Base-by-base conservation (phyloP, 1,140 invertebrate genomes). In the Diorhabda elongata region DNA sequence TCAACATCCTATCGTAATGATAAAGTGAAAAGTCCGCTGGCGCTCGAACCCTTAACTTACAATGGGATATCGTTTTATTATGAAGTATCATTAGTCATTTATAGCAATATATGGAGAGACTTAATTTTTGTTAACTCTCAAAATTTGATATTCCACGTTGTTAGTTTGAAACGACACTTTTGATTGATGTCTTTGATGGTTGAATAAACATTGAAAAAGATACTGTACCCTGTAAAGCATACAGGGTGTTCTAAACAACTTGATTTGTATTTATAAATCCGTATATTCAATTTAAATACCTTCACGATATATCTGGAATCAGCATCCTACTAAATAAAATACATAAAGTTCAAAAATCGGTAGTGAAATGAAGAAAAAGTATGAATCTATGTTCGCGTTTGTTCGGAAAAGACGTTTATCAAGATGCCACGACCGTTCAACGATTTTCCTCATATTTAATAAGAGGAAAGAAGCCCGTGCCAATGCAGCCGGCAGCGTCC, bases 391-490 rank as follows among this genome's bases (percentile, higher is more conserved):
- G 64, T 57, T 7, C 7, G 59, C 69, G 72, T 72, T 68, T 64
- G 73, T 71, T 69, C 73, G 76, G 75, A 77, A 78, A 76, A 71
- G 71, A 73, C 71, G 75, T 76, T 73, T 75, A 78, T 77, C 75
- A 78, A 76, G 71, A 73, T 71, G 76, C 73, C 74, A 75, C 72
- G 41, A 71, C 69, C 74, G 47, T 52, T 6, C 47, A n/a, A 6
- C 61, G 74, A 70, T 71, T 77, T 77, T 72, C 73, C 70, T 76
- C 75, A 76, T 77, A 78, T 77, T 77, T 77, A 77, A 76, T 77
- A 74, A 74, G 66, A 71, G 69, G 72, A 75, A 75, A 70, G 74
- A 76, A 76, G 72, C 73, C 72, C 69, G 65, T 72, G 75, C 76
- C 77, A 78, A 78, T 76, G 73, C 72, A 66, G 67, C 70, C 66